Base-by-base conservation (phyloP, 1,140 invertebrate genomes). In the Penaeus japonicus region DNA sequence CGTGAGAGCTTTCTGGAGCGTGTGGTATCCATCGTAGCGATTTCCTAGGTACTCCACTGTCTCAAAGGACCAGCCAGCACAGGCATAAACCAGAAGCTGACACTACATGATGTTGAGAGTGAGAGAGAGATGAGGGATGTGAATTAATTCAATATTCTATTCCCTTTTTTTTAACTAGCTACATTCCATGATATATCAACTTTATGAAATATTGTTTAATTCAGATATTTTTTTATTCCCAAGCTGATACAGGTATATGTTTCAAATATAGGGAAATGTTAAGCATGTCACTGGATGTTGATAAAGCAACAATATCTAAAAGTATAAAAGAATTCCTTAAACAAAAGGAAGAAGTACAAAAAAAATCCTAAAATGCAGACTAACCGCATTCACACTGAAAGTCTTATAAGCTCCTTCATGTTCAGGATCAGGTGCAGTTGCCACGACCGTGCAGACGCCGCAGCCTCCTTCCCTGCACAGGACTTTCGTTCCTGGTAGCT, bases 401-500 rank as follows among this genome's bases (percentile, higher is more conserved):
- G 75, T 79, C 12, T 59, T 84, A 7, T 35, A 27, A 10, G 12
- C 22, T 39, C 55, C 70, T 89, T 93, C 93, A 27, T 92, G 93
- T 1, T 93, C 91, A 20, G 95, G 94, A 90, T 95, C 92, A 3
- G 92, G 91, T 10, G 93, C 92, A 70, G 92, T 93, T 1, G 95
- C 94, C 4, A 95, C 92, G 4, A 97, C 96, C 24, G 96, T 93
- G 91, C 96, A 97, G 0, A 94, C 94, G 0, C 97, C 96, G 91
- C 97, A 97, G 1, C 96, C 96, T 55, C 96, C 97, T 92, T 98
- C 96, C 22, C 94, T 92, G 91, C 96, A 97, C 91, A 92, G 92
- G 54, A 87, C 73, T 85, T 91, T 91, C 0, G 91, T 91, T 27
- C 91, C 91, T 22, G 62, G 88, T 1, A 90, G 85, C 7, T n/a